These are phyloP conservation scores for Hydriomena furcata DNA, from an alignment of 2,888 invertebrate species.

Conservation along the genomic window DNA sequence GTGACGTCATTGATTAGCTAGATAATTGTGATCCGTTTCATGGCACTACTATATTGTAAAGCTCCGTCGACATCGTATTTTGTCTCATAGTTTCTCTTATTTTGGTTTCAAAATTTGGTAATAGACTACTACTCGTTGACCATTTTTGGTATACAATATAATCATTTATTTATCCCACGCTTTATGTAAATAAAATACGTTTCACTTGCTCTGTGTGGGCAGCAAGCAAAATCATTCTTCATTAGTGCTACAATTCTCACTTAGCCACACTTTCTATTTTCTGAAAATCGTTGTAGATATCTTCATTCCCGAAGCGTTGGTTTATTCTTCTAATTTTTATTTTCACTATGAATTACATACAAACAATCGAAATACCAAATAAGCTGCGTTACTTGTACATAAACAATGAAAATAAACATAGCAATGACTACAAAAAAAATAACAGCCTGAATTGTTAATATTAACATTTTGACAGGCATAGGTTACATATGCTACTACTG, in stretches of 20 bases:
- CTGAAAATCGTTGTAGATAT: constrained; percentile 6
- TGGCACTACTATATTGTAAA: no score
- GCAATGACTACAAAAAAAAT: neutral
- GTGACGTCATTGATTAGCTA: no score
- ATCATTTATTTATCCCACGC: constrained; percentile 42
- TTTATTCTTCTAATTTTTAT: neutral
- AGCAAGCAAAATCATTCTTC: constrained; percentile 33
- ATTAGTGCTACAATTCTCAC: constrained; percentile 2
- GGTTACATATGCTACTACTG: no score
- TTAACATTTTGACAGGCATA: neutral
- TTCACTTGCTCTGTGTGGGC: constrained; percentile 40
- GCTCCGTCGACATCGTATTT: no score
- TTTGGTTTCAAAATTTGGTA: constrained; percentile 36
- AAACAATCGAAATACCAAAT: neutral
- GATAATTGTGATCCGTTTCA: no score
- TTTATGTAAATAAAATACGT: constrained; percentile 37
- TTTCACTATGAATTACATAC: no score
- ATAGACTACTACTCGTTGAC: constrained; percentile 28
- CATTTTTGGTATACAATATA: constrained; percentile 34
- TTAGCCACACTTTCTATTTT: constrained; percentile 6
- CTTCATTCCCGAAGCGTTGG: neutral
- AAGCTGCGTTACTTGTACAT: no score
- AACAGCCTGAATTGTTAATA: neutral
- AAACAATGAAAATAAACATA: constrained; percentile 3
- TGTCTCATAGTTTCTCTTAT: constrained; percentile 22